phyloP scores from a whole-genome alignment of 2,888 invertebrate genomes.

The Troides aeacus region DNA sequence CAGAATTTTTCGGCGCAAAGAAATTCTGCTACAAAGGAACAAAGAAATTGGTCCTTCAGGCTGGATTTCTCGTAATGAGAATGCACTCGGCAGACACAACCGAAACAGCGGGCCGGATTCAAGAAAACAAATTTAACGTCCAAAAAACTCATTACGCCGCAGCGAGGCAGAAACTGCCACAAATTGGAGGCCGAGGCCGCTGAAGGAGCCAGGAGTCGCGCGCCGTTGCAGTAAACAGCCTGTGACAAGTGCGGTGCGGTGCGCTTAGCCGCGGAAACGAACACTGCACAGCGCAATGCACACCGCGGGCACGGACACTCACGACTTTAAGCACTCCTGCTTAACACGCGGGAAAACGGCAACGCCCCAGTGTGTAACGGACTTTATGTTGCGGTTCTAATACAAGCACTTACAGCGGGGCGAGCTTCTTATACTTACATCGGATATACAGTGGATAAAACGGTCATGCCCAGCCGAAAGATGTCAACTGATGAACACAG shows the following conservation, averaged over 20 bases:
- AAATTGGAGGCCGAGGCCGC: slow-evolving; percentile 41
- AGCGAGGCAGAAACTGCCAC: slow-evolving; percentile 40
- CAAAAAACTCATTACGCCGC: slow-evolving; percentile 46
- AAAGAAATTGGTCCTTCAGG: slow-evolving; percentile 24
- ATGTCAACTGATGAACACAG: too few relatives aligned
- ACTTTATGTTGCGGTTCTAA: background rate
- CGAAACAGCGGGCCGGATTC: slow-evolving; percentile 32
- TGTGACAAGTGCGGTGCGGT: slow-evolving; percentile 36
- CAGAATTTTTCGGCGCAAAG: too few relatives aligned
- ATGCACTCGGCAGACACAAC: slow-evolving; percentile 31
- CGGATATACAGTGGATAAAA: too few relatives aligned
- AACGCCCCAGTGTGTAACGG: background rate
- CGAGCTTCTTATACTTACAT: background rate
- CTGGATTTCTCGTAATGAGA: slow-evolving; percentile 27
- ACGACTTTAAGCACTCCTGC: slow-evolving; percentile 14
- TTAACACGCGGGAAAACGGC: slow-evolving; percentile 7
- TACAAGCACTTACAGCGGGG: background rate
- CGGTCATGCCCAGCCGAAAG: too few relatives aligned
- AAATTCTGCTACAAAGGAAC: background rate
- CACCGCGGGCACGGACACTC: background rate
- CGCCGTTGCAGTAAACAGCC: slow-evolving; percentile 39
- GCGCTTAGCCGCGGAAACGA: slow-evolving; percentile 33
- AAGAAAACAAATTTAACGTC: slow-evolving; percentile 40
- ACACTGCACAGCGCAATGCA: slow-evolving; percentile 17
- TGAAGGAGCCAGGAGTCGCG: slow-evolving; percentile 36